phyloP scores from a whole-genome alignment of 2,888 invertebrate species.

The Herminia tarsipennalis region DNA sequence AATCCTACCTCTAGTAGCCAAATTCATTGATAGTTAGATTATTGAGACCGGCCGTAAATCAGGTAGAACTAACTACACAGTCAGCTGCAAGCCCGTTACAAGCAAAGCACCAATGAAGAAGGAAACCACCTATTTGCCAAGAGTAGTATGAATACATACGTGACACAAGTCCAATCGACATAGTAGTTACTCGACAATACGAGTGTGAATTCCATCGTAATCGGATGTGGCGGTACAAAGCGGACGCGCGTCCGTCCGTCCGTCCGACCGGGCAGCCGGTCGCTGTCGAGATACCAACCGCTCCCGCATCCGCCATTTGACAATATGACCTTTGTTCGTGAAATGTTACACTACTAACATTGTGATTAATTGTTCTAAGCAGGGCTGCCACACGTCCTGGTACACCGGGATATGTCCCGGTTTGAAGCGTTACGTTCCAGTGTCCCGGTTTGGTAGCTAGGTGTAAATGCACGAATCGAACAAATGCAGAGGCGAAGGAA shows the following conservation, averaged over 20 bases:
- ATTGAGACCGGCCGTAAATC: too few relatives aligned
- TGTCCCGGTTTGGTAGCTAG: too few relatives aligned
- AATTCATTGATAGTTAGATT: too few relatives aligned
- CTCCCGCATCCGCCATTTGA: conserved; percentile 54
- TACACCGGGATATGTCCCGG: too few relatives aligned
- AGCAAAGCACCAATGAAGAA: too few relatives aligned
- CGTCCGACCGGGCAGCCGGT: conserved; percentile 51
- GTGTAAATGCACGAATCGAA: too few relatives aligned
- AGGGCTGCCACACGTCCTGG: too few relatives aligned
- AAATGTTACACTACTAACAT: conserved; percentile 26
- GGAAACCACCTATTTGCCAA: conserved; percentile 1
- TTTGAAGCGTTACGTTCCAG: too few relatives aligned
- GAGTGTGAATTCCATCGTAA: conserved; percentile 68
- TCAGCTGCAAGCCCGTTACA: too few relatives aligned
- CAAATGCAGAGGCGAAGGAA: too few relatives aligned
- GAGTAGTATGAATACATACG: neutral
- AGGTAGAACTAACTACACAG: too few relatives aligned
- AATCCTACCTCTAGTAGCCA: too few relatives aligned
- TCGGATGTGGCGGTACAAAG: conserved; percentile 61
- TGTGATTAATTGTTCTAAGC: neutral
- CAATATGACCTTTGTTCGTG: conserved; percentile 59
- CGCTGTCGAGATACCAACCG: conserved; percentile 52
- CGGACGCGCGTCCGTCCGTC: conserved; percentile 71
- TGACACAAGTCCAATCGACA: conserved; percentile 5
- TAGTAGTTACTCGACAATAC: conserved; percentile 48